Evolutionary conservation across 1,140 invertebrate species (phyloP).

Genomic region (Batillaria attramentaria): DNA sequence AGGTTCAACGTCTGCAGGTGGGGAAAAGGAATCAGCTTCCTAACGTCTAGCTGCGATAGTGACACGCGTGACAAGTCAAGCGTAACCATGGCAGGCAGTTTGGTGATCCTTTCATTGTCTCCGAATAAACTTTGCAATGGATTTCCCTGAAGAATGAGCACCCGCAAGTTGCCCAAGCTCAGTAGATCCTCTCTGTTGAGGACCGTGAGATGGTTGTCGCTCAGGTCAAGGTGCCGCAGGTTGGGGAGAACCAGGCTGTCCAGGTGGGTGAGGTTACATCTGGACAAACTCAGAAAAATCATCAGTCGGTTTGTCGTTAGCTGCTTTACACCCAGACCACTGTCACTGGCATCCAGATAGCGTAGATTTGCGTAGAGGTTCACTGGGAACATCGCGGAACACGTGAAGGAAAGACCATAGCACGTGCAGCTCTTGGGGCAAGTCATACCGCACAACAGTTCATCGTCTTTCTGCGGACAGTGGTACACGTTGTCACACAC

Average conservation of each 20-base stretch:
- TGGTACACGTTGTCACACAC: constrained; percentile 7
- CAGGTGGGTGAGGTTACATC: neutral
- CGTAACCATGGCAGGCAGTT: too few species aligned
- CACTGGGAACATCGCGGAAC: neutral
- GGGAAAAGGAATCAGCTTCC: too few species aligned
- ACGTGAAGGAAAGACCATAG: neutral
- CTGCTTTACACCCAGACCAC: neutral
- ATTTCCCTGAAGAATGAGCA: too few species aligned
- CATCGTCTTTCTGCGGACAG: constrained; percentile 13
- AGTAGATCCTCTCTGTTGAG: neutral
- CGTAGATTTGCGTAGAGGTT: neutral
- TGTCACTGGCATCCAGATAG: constrained; percentile 14
- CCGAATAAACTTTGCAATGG: too few species aligned
- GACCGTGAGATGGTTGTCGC: neutral
- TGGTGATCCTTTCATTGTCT: too few species aligned
- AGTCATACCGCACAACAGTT: neutral
- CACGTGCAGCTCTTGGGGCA: constrained; percentile 9
- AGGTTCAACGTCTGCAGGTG: neutral
- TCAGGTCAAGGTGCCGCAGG: neutral
- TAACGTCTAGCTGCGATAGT: too few species aligned
- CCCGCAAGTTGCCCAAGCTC: neutral
- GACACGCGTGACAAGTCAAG: too few species aligned
- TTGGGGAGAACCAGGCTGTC: neutral
- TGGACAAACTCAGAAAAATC: neutral
- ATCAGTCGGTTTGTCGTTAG: neutral